Base-by-base conservation (phyloP, 1,140 invertebrate species). In the Drosophila trapezifrons region DNA sequence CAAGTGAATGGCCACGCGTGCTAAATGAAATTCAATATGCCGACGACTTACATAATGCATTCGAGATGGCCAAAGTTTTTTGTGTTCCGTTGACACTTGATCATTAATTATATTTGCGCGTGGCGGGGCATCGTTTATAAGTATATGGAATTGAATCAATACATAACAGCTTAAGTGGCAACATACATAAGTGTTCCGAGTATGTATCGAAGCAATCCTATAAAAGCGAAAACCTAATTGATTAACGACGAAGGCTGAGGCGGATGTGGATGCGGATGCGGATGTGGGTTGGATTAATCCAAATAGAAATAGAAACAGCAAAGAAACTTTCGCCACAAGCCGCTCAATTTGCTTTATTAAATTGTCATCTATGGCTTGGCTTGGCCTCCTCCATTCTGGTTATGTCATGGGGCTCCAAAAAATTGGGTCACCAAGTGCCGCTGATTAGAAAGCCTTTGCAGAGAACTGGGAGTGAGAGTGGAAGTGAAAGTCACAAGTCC, bases 51-150 rank as follows among this genome's bases (percentile, higher is more conserved):
- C 55, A 80, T 76, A 86, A 76, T 78, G 65, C 84, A 87, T 87
- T 73, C 63, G 43, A 73, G 76, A 83, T 79, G 75, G 80, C 62
- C 83, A 59, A 66, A 69, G 79, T 60, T 83, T 65, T 65, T 51
- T 72, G 27, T 49, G 43, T 67, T 52, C n/a, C 46, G 49, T 77
- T 77, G 76, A 87, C 71, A 87, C 76, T 87, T 73, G 84, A 89
- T 89, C 83, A 87, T 86, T 87, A 86, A 86, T 86, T 87, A 86
- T 87, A 86, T 83, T 73, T 82, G 67, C 67, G 72, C 76, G 64
- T 76, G 76, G 76, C 66, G 65, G 71, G 75, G 76, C 69, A 57
- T 66, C 62, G 58, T 54, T 69, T 37, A 47, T 54, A 43, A 43
- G 47, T 40, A 42, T 54, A 38, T 35, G 54, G 32, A 73, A 73